Evolutionary conservation across 1,140 invertebrate species (phyloP), one percentile per base, ranked within the genome.

Genomic region (Caenorhabditis latens): DNA sequence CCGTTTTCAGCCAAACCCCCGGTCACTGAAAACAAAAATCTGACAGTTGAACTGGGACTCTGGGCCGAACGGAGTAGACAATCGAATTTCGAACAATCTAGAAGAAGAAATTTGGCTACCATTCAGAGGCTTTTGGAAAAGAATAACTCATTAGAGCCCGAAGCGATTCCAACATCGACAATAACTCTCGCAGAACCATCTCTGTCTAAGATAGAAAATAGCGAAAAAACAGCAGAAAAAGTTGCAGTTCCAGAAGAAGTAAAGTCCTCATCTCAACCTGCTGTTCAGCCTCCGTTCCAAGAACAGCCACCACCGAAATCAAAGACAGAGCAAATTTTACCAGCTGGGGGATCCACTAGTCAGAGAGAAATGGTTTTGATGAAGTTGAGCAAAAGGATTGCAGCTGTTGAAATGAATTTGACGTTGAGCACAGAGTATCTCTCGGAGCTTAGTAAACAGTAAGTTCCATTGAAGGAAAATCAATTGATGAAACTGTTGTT

Each of bases 381-480:
- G 90, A 94, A 97, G 89, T 94, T 99, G 42, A 97, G 96, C 53
- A 99, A 99, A 93, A 95, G 97, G 91, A 97, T 99, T 43, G 98
- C 98, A 95, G 95, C 95, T 85, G 94, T 99, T 86, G 98, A 99
- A 93, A 94, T 96, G 82, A 99, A 99, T 93, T 97, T 99, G 95
- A 97, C 97, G 4, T 94, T 99, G 4, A 98, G 96, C 87, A 96
- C 96, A 86, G 96, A 98, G 91, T 99, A 99, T 93, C 94, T 99
- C 71, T 97, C 98, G 93, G 97, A 99, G 92, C 93, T 99, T 67
- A 98, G 96, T 93, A 95, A 96, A 55, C 94, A 97, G 61, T 99
- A 98, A 93, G 97, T 98, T 16, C 32, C 32, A 1, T 32, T 32
- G 32, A 2, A 32, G 96, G 21, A 58, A 65, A 65, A 65, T 40